These are phyloP conservation scores for Sthenelais limicola DNA, from an alignment of 2,888 invertebrate genomes.

Conservation along the genomic window DNA sequence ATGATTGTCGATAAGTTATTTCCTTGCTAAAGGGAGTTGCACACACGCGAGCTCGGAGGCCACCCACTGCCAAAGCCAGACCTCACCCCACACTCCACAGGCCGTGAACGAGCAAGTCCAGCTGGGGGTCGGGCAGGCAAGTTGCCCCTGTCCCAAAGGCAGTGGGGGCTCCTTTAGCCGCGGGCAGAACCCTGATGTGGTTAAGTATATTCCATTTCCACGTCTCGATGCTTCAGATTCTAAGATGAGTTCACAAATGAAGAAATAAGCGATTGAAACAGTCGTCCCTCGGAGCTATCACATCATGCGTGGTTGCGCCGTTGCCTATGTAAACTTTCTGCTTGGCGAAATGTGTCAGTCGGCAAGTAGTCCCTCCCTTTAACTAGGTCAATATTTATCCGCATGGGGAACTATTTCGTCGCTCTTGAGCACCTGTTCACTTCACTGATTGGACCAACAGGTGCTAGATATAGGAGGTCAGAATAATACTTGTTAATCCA, in stretches of 20 bases:
- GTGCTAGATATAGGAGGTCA: too few relatives aligned
- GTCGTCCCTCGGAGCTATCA: slow-evolving; percentile 12
- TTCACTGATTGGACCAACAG: too few relatives aligned
- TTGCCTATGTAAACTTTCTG: slow-evolving; percentile 26
- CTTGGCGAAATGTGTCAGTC: not conserved
- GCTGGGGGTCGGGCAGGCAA: not conserved
- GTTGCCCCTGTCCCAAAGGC: not conserved
- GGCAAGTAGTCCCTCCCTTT: slow-evolving; percentile 20
- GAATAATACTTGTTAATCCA: too few relatives aligned
- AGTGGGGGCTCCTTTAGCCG: not conserved
- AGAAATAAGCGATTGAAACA: not conserved
- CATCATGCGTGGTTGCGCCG: not conserved
- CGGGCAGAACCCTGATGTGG: not conserved
- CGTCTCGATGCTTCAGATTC: not conserved
- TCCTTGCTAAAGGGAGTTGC: too few relatives aligned
- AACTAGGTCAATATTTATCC: too few relatives aligned
- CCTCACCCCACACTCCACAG: not conserved
- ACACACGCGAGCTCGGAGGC: too few relatives aligned
- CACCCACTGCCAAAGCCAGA: too few relatives aligned
- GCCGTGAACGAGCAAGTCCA: not conserved
- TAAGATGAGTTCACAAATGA: not conserved
- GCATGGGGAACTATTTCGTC: too few relatives aligned
- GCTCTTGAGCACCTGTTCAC: too few relatives aligned
- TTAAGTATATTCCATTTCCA: not conserved
- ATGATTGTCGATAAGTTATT: too few relatives aligned